Percentiles rank a stretch among this genome's conserved stretches.
Conservation (phyloP, 2,888 invertebrate species). For the Myopa tessellatipennis region DNA sequence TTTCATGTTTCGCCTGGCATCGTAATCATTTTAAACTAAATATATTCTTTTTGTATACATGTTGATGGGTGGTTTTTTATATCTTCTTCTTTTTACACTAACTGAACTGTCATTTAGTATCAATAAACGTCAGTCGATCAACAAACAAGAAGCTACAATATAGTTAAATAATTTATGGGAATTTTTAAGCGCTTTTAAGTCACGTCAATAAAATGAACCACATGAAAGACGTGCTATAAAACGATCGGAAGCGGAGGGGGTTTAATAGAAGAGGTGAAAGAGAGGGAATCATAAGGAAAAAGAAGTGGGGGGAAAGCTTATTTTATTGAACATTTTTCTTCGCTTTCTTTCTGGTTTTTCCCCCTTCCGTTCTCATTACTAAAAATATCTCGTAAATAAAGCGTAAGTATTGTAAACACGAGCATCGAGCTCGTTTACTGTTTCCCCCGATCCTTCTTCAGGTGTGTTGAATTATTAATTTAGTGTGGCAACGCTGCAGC, state of each 20-base stretch:
- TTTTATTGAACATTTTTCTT: no score
- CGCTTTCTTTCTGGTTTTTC: no score
- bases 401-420: neutral
- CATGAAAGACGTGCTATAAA: neutral
- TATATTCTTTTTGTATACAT: neutral
- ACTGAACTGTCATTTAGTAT: slow-evolving; percentile 40
- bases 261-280: neutral
- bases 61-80: neutral
- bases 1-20: neutral
- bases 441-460: no score
- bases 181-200: slow-evolving; percentile 16
- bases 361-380: no score
- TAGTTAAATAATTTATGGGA: slow-evolving; percentile 6
- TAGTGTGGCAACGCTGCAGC: neutral
- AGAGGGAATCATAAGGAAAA: neutral
- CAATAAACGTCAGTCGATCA: slow-evolving; percentile 40
- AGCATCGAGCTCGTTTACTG: neutral
- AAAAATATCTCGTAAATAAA: neutral
- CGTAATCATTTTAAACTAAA: neutral
- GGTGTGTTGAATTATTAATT: neutral
- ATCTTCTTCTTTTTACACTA: neutral
- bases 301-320: neutral
- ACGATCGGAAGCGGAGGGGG: neutral
- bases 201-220: neutral
- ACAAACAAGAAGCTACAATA: neutral